phyloP scores from a whole-genome alignment of 2,797 vertebrate genomes.

The Danio choprae region DNA sequence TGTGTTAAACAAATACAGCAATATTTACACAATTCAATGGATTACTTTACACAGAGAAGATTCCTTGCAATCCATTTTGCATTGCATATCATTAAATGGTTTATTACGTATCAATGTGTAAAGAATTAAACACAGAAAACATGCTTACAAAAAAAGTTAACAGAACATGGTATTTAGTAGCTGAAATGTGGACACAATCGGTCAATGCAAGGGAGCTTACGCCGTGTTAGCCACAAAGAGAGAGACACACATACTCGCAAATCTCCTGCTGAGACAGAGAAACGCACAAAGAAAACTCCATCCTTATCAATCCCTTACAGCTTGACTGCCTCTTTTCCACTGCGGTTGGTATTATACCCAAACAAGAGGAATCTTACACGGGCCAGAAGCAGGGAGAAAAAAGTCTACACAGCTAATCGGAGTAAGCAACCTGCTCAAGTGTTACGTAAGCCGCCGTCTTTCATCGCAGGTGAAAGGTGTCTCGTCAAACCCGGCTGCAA shows the following conservation, averaged over 20 bases:
- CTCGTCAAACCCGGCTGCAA: neutral
- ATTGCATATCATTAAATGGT: neutral
- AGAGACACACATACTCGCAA: slow-evolving; percentile 62
- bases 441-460: slow-evolving; percentile 14
- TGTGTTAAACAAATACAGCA: no score
- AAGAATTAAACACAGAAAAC: neutral
- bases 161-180: neutral
- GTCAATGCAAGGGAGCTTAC: slow-evolving; percentile 3
- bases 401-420: slow-evolving; percentile 37
- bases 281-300: slow-evolving; percentile 58
- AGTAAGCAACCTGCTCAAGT: slow-evolving; percentile 26
- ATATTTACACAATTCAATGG: no score
- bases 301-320: slow-evolving; percentile 75
- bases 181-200: neutral
- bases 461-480: slow-evolving; percentile 2
- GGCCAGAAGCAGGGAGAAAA: slow-evolving; percentile 30
- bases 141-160: neutral
- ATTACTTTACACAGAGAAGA: no score
- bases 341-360: slow-evolving; percentile 57
- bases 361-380: slow-evolving; percentile 60
- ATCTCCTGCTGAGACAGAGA: slow-evolving; percentile 64
- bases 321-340: slow-evolving; percentile 65
- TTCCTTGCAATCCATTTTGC: neutral
- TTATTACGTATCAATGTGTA: neutral
- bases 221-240: slow-evolving; percentile 51